Percentiles rank a stretch among this genome's conserved stretches.
Conservation (phyloP, 2,113 vertebrate species). For the Myxocyprinus asiaticus region DNA sequence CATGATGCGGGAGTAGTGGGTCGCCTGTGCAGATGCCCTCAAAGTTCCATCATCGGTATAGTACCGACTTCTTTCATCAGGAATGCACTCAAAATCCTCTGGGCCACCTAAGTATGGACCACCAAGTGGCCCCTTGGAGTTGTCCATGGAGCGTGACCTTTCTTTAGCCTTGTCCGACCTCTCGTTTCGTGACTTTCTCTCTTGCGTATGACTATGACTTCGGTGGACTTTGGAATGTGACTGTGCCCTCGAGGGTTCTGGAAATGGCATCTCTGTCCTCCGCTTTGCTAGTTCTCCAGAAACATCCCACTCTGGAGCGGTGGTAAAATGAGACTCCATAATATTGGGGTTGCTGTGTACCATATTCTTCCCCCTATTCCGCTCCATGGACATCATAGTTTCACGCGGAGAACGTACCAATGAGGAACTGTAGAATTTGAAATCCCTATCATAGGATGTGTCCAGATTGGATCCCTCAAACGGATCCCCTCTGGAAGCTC, state of each 20-base stretch:
- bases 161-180: conserved; percentile 96
- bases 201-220: conserved; percentile 97
- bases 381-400: conserved; percentile 88
- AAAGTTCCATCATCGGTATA: conserved; percentile 91
- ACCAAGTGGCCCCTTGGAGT: conserved; percentile 91
- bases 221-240: conserved; percentile 95
- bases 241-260: conserved; percentile 92
- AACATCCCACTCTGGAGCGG: conserved; percentile 97
- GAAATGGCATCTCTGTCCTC: conserved; percentile 97
- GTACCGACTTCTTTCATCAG: conserved; percentile 87
- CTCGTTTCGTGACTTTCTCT: conserved; percentile 92
- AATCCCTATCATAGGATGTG: conserved; percentile 84
- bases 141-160: conserved; percentile 96
- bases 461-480: conserved; percentile 90
- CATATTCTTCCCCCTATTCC: conserved; percentile 89
- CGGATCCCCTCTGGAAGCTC: conserved; percentile 88
- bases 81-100: conserved; percentile 87
- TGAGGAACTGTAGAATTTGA: conserved; percentile 85
- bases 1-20: conserved; percentile 83
- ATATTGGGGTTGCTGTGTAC: conserved; percentile 90
- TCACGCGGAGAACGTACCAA: conserved; percentile 87
- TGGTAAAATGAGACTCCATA: conserved; percentile 93
- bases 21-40: conserved; percentile 82
- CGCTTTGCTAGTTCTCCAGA: conserved; percentile 95
- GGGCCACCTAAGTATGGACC: conserved; percentile 82